These are phyloP conservation scores for Hippopotamyrus pictus DNA, from an alignment of 2,797 vertebrate genomes.

Conservation along the genomic window DNA sequence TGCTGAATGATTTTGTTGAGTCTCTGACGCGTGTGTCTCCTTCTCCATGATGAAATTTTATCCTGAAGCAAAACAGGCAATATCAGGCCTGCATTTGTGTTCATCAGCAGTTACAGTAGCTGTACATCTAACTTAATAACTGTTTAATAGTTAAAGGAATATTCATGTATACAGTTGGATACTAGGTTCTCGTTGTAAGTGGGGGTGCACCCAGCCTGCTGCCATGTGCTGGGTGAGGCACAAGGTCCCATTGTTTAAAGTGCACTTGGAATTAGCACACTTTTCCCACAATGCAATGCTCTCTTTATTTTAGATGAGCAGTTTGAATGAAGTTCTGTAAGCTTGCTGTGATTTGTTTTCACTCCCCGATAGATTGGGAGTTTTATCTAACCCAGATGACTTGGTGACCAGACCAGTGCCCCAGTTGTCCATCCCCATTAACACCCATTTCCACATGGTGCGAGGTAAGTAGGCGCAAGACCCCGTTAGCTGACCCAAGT, in stretches of 20 bases:
- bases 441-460: slow-evolving; percentile 61
- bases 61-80: neutral
- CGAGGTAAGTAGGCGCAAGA: slow-evolving; percentile 48
- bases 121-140: neutral
- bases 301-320: neutral
- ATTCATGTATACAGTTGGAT: neutral
- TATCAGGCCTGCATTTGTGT: neutral
- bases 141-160: neutral
- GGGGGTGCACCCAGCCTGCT: neutral
- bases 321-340: neutral
- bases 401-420: slow-evolving; percentile 62
- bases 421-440: slow-evolving; percentile 69
- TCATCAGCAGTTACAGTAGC: neutral
- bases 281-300: neutral
- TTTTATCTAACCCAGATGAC: slow-evolving; percentile 64
- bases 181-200: neutral
- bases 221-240: neutral
- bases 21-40: neutral
- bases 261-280: neutral
- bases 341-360: neutral
- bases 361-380: slow-evolving; percentile 53
- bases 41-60: neutral
- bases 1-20: neutral
- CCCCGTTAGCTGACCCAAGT: neutral
- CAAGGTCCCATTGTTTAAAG: neutral